phyloP scores from a whole-genome alignment of 1,140 invertebrate genomes.

The Sitodiplosis mosellana region DNA sequence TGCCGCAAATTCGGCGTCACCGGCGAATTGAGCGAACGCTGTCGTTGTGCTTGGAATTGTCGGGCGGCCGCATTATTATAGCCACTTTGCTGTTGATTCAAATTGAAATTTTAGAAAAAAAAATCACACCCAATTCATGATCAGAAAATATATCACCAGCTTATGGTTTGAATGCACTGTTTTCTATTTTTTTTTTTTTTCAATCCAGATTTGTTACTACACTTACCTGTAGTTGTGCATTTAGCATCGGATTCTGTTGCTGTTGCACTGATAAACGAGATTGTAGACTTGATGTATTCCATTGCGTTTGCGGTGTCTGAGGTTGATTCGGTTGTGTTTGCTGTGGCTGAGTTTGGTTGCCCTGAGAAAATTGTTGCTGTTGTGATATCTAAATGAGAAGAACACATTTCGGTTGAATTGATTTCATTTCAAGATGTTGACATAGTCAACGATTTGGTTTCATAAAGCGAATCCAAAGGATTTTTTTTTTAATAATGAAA shows the following conservation, averaged over 20 bases:
- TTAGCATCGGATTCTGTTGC: constrained; percentile 63
- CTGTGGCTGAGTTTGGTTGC: background rate
- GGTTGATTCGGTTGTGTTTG: constrained; percentile 4
- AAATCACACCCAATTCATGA: too few species aligned
- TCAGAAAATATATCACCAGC: too few species aligned
- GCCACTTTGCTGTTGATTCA: constrained; percentile 1
- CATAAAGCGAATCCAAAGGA: too few species aligned
- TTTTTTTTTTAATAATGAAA: too few species aligned
- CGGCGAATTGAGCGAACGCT: constrained; percentile 33
- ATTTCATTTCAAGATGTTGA: background rate
- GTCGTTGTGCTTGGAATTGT: constrained; percentile 20
- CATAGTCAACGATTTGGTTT: background rate
- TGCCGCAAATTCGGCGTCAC: constrained; percentile 24
- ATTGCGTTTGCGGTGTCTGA: constrained; percentile 6
- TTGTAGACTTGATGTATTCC: constrained; percentile 2
- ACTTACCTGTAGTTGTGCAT: constrained; percentile 54
- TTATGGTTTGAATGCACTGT: background rate
- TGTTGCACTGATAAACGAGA: constrained; percentile 27
- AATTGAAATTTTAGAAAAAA: background rate
- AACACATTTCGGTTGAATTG: too few species aligned
- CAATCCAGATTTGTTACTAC: too few species aligned
- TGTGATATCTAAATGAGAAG: constrained; percentile 16
- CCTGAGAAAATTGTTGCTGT: constrained; percentile 6
- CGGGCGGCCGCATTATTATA: constrained; percentile 13
- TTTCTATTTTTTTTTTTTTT: background rate